Conservation (phyloP, 2,888 invertebrate species). For the Prosapia bicincta region DNA sequence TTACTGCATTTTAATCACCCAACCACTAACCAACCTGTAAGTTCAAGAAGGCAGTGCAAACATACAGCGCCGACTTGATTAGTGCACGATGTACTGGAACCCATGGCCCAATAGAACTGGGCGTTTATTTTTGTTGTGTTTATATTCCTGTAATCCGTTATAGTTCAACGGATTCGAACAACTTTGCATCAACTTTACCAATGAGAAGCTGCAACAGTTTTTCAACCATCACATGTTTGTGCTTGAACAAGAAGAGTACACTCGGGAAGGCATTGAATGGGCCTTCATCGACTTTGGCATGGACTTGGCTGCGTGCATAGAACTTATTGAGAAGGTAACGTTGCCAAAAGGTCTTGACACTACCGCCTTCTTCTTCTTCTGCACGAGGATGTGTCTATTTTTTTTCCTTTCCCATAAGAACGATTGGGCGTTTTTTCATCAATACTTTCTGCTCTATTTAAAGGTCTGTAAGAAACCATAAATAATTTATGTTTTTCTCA, state of each 20-base stretch:
- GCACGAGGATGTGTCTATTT: not conserved
- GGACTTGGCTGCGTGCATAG: conserved; percentile 94
- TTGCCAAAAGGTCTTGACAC: not conserved
- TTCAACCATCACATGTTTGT: conserved; percentile 99
- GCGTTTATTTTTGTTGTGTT: conserved; percentile 13
- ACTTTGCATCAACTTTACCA: conserved; percentile 98
- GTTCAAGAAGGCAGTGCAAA: conserved; percentile 2
- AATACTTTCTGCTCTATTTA: not conserved
- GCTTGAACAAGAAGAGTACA: conserved; percentile 95
- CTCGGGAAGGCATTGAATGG: conserved; percentile 92
- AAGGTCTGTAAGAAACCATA: too few species aligned
- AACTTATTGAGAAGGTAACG: conserved; percentile 87
- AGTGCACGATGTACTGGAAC: not conserved
- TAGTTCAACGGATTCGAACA: conserved; percentile 96
- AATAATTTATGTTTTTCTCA: too few species aligned
- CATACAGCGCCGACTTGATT: not conserved
- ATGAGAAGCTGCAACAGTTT: conserved; percentile 96
- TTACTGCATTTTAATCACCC: not conserved
- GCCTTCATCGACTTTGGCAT: conserved; percentile 96
- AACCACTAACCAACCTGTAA: not conserved
- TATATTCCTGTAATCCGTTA: conserved; percentile 30
- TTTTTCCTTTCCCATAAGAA: not conserved
- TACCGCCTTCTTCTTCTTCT: not conserved
- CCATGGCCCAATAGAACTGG: conserved; percentile 7
- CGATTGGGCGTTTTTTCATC: not conserved